Evolutionary conservation across 2,113 vertebrate species (phyloP), one percentile per base, ranked within the genome.

Genomic region (Nicator chloris): DNA sequence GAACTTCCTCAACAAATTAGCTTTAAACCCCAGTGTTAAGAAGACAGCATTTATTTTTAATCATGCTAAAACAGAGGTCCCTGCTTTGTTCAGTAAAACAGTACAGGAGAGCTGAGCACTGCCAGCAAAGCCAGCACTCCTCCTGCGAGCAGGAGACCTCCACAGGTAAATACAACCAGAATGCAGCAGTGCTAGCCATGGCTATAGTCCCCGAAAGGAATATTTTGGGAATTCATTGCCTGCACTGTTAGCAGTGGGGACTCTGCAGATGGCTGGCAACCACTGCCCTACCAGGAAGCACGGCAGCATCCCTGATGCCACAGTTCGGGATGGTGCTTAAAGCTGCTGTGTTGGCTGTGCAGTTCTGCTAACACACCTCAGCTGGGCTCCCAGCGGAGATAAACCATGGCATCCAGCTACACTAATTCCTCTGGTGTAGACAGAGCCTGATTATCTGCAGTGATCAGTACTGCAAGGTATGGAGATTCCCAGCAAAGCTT

Each of bases 371-470:
- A 83, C 3, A 0, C 0, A 0, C 60, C 64, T 86, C 79, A 17
- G 35, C 54, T 35, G 37, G 27, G 82, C 49, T 86, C 72, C 86
- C 91, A 64, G 76, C 0, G 0, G 64, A 93, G 69, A 73, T 17
- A 86, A 92, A 81, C 75, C 42, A 6, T 5, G 0, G 40, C 19
- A 57, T 13, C 59, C 90, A 90, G 47, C 47, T 80, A 80, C 88
- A 63, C 71, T 40, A 50, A 92, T 81, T 92, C 92, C 80, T 92
- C 86, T 77, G 45, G 5, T 50, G 50, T 21, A 86, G 90, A 78
- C 50, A 86, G 64, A 92, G 68, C 90, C 54, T 81, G 91, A 93
- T 95, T 86, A 94, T 86, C 80, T 95, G 76, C 76, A 83, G 86
- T 47, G 44, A 93, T 90, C 54, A 54, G 88, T 94, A 63, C 64